These are phyloP conservation scores for Oligia latruncula DNA, from an alignment of 2,888 invertebrate species.

Conservation along the genomic window DNA sequence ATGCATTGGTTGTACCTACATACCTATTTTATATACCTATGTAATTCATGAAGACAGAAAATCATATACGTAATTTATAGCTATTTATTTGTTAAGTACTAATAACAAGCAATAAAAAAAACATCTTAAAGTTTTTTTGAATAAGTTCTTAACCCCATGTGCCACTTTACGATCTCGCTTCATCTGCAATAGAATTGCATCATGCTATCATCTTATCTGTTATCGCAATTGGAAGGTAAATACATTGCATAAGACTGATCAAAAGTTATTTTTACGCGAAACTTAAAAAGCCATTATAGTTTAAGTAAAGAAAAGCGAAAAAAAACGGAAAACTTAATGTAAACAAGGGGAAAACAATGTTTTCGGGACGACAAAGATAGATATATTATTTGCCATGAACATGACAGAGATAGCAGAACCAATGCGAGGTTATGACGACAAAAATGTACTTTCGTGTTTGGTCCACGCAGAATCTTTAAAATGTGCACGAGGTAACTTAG, in stretches of 20 bases:
- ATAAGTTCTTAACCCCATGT: not conserved
- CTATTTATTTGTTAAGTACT: not conserved
- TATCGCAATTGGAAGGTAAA: not conserved
- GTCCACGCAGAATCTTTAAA: conserved; percentile 28
- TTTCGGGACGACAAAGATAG: conserved; percentile 33
- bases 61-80: not conserved
- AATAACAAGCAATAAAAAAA: too few species aligned
- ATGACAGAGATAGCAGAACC: conserved; percentile 46
- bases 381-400: not conserved
- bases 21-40: too few species aligned
- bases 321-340: conserved; percentile 14
- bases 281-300: not conserved
- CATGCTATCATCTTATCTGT: conserved; percentile 26
- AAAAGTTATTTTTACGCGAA: conserved; percentile 9
- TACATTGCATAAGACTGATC: conserved; percentile 13
- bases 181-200: conserved; percentile 54
- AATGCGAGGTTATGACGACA: conserved; percentile 8
- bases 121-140: not conserved
- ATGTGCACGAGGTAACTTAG: not conserved
- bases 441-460: not conserved
- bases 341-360: conserved; percentile 32
- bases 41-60: not conserved
- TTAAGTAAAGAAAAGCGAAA: not conserved
- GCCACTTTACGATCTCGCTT: conserved; percentile 33
- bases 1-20: too few species aligned